These are phyloP conservation scores for Zosterops pallidus DNA, from an alignment of 2,113 vertebrate genomes.

Conservation along the genomic window DNA sequence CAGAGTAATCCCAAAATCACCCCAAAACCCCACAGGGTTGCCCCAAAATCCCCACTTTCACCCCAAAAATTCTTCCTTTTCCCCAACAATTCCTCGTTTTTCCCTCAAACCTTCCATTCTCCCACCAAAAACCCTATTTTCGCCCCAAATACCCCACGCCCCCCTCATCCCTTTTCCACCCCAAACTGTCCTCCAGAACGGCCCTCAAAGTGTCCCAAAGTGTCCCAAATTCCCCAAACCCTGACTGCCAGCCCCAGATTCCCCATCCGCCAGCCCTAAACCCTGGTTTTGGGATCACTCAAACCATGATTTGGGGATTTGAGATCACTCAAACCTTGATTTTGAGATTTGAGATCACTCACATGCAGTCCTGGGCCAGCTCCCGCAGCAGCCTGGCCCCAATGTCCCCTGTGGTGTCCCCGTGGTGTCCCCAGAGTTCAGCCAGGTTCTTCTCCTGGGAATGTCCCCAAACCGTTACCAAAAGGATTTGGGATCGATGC, in stretches of 20 bases:
- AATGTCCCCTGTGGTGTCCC: not conserved
- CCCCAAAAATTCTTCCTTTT: not conserved
- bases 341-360: not conserved
- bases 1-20: no score
- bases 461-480: fast-evolving
- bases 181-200: not conserved
- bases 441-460: slow-evolving; percentile 64
- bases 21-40: not conserved
- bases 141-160: not conserved
- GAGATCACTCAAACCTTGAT: not conserved
- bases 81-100: not conserved
- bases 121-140: not conserved
- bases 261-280: no score
- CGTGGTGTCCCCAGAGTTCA: not conserved
- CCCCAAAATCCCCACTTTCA: not conserved
- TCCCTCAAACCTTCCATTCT: not conserved
- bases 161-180: not conserved
- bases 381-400: slow-evolving; percentile 63
- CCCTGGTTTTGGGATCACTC: not conserved
- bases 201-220: not conserved
- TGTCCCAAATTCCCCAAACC: not conserved
- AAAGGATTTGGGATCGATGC: not conserved
- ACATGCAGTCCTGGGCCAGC: slow-evolving; percentile 67
- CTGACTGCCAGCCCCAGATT: not conserved
- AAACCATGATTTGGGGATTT: not conserved